Evolutionary conservation across 2,797 vertebrate species (phyloP), one percentile per base, ranked within the genome.

Genomic region (Cirrhinus mrigala): DNA sequence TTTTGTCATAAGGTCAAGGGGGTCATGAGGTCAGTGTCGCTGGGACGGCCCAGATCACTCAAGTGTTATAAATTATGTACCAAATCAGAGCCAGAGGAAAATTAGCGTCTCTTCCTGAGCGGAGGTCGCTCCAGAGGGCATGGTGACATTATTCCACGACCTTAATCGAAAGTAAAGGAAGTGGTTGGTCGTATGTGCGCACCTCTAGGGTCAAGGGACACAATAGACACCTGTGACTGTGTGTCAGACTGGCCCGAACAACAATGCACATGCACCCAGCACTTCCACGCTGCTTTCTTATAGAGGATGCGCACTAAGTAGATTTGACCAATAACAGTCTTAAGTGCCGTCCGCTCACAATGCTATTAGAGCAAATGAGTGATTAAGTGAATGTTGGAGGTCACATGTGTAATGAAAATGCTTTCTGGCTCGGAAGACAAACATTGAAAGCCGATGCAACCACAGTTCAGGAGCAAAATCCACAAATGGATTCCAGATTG

Each of bases 21-120:
- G 94, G 95, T 95, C 93, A 94, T 70, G 89, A 93, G 95, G 95
- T 95, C 94, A 95, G 93, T 93, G 93, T 95, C 91, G 90, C 92
- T 88, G 90, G 92, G 93, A 94, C 93, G 86, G 87, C 89, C 89
- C 52, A 14, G 78, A 86, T 88, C 92, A 89, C 92, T 90, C 89
- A 84, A 75, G 83, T 58, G 88, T 89, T 85, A 88, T 92, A 92
- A 87, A 88, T 89, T 89, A 88, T 90, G 90, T 91, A 70, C 77
- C 79, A 92, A 93, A 93, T 90, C 88, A 77, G 92, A 92, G 89
- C 87, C 87, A 90, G 60, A 89, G 87, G 90, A 94, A 94, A 93
- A 93, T 93, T 90, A 91, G 91, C 85, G 86, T 89, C 91, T 93
- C 90, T 91, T 80, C 92, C 93, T 91, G 89, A 89, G 89, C 69